Percentiles rank a stretch among this genome's conserved stretches.
These are phyloP conservation scores for Orbicella faveolata DNA, from an alignment of 64 coral and sea anemone genomes.

Conservation along the genomic window DNA sequence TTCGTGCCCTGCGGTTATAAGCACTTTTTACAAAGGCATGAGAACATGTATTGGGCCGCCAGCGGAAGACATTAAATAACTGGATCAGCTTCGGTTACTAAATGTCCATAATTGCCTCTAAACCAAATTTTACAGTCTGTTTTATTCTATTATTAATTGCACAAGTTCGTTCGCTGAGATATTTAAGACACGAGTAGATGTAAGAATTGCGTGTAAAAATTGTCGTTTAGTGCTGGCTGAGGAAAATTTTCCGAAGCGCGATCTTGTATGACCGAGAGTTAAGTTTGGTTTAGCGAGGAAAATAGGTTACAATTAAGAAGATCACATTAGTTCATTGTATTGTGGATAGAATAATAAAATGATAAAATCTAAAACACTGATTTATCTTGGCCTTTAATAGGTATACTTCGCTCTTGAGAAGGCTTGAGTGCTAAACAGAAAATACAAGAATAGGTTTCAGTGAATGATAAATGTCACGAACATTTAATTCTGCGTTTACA, in stretches of 20 bases:
- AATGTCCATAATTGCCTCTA: constrained; percentile 2
- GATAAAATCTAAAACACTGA: constrained; percentile 3
- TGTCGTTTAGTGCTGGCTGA: background rate
- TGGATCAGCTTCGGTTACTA: constrained; percentile 15
- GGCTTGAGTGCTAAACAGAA: background rate
- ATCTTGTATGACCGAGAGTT: constrained; percentile 2
- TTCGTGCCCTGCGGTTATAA: background rate
- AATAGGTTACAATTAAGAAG: background rate
- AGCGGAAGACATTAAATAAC: background rate
- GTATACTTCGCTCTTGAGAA: constrained; percentile 12
- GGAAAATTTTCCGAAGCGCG: background rate
- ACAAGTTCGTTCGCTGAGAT: background rate
- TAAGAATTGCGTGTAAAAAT: background rate
- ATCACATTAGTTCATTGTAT: background rate
- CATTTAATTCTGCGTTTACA: background rate
- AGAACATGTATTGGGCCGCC: background rate
- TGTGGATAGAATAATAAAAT: constrained; percentile 3
- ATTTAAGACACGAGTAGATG: background rate
- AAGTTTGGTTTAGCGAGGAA: background rate
- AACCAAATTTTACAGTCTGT: constrained; percentile 12
- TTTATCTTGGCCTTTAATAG: background rate
- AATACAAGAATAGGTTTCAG: background rate
- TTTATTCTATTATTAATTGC: constrained; percentile 29
- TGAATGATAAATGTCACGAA: background rate
- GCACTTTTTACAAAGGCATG: background rate